These are phyloP conservation scores for Astreopora myriophthalma DNA, from an alignment of 64 coral and sea anemone genomes.

Conservation along the genomic window DNA sequence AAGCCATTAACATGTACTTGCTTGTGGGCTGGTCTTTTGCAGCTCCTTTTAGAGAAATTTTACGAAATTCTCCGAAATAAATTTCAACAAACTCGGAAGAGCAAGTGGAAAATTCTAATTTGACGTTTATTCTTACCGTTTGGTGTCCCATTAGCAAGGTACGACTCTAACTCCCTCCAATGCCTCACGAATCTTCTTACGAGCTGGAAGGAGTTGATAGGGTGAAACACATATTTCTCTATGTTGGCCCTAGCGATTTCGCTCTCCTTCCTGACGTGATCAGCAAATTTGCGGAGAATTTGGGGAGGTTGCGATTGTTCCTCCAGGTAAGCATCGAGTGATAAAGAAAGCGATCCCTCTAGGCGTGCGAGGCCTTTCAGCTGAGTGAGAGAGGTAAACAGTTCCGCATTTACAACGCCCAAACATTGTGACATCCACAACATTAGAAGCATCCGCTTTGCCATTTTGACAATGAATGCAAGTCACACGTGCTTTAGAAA, in stretches of 20 bases:
- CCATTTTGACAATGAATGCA: background rate
- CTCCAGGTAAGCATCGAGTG: conserved; percentile 42
- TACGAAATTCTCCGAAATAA: background rate
- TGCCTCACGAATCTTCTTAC: conserved; percentile 61
- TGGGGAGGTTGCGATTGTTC: background rate
- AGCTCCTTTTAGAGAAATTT: no score
- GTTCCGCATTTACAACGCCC: background rate
- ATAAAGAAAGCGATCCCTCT: conserved; percentile 5
- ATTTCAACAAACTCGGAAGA: background rate
- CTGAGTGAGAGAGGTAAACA: conserved; percentile 46
- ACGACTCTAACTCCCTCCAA: conserved; percentile 46
- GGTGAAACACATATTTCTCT: conserved; percentile 44
- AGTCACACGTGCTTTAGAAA: background rate
- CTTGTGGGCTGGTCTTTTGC: no score
- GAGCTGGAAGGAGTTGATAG: conserved; percentile 50
- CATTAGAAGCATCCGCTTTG: background rate
- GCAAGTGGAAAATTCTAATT: background rate
- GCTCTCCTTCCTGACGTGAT: conserved; percentile 32
- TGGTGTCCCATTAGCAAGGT: background rate
- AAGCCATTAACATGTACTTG: no score
- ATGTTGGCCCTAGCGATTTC: conserved; percentile 1
- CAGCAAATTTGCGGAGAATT: conserved; percentile 46
- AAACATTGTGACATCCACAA: background rate
- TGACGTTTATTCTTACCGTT: conserved; percentile 30
- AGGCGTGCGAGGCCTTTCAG: conserved; percentile 58